These are phyloP conservation scores for Latheticus oryzae DNA, from an alignment of 2,888 invertebrate genomes.

Conservation along the genomic window DNA sequence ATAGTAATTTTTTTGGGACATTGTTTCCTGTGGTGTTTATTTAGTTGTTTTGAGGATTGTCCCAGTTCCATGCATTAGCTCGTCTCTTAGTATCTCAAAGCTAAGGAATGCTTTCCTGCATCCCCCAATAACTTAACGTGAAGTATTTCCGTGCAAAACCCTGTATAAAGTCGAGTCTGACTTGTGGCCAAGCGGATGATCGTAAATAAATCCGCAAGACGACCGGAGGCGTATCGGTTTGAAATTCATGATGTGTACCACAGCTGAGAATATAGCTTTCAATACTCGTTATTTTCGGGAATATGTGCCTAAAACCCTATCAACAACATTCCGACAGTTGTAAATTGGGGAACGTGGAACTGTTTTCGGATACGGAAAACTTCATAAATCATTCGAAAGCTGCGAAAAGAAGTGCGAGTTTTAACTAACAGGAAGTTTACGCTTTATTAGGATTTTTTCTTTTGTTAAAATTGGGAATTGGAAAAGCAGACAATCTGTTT, in stretches of 20 bases:
- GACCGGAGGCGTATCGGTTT: constrained; percentile 33
- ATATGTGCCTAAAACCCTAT: constrained; percentile 44
- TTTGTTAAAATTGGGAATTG: too few relatives aligned
- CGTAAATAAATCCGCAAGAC: constrained; percentile 28
- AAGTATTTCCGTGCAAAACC: constrained; percentile 13
- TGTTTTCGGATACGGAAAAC: neutral
- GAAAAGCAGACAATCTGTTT: too few relatives aligned
- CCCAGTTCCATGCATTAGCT: too few relatives aligned
- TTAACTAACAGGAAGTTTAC: too few relatives aligned
- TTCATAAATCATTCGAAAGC: constrained; percentile 11
- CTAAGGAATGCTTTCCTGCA: too few relatives aligned
- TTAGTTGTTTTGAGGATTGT: too few relatives aligned
- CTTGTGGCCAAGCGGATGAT: constrained; percentile 25
- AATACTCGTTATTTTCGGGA: constrained; percentile 44
- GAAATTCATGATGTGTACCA: constrained; percentile 41
- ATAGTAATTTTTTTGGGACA: too few relatives aligned
- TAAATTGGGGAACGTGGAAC: constrained; percentile 31
- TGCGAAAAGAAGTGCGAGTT: too few relatives aligned
- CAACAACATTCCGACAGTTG: constrained; percentile 30
- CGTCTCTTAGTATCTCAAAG: too few relatives aligned
- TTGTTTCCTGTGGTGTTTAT: too few relatives aligned
- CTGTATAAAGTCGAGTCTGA: constrained; percentile 25
- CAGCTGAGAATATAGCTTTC: constrained; percentile 42
- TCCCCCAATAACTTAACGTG: too few relatives aligned
- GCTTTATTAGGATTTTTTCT: too few relatives aligned